Percentiles rank a stretch among this genome's conserved stretches.
phyloP scores from a whole-genome alignment of 2,888 invertebrate species.

The Cheiracanthium punctorium region DNA sequence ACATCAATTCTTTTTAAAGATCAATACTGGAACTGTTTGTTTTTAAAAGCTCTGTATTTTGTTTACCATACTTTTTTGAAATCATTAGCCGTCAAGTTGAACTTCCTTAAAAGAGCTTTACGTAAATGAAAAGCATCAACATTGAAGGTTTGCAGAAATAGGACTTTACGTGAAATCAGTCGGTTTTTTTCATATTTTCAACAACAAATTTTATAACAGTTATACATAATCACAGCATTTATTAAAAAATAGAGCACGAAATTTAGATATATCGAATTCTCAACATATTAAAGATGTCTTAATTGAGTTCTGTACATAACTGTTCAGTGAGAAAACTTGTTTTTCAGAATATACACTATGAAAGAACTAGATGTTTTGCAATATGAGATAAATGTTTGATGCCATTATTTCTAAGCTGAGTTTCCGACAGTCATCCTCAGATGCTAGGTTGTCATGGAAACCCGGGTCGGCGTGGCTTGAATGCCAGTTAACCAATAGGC shows the following conservation, averaged over 20 bases:
- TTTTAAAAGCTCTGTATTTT: too few relatives aligned
- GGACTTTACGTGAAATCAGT: too few relatives aligned
- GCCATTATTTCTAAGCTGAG: conserved; percentile 15
- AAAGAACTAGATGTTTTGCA: conserved; percentile 20
- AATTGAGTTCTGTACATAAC: neutral
- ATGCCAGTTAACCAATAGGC: neutral
- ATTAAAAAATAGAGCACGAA: neutral
- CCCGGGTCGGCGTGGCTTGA: neutral
- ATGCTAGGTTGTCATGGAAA: neutral
- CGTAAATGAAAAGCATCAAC: too few relatives aligned
- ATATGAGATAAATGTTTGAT: conserved; percentile 28
- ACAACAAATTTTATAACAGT: too few relatives aligned
- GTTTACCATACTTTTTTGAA: too few relatives aligned
- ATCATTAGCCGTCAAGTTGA: too few relatives aligned
- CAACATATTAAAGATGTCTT: neutral
- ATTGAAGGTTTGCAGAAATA: too few relatives aligned
- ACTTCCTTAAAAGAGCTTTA: too few relatives aligned
- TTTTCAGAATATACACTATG: neutral
- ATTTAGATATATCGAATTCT: neutral
- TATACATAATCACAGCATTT: neutral
- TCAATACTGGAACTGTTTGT: too few relatives aligned
- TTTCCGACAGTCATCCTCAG: conserved; percentile 20
- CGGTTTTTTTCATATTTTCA: too few relatives aligned
- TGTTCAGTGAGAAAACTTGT: neutral
- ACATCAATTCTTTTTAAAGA: too few relatives aligned